A percentile compares a stretch with the other conserved stretches of the same genome.
Conservation (phyloP, 1,140 invertebrate species). For the Oreohelix idahoensis region DNA sequence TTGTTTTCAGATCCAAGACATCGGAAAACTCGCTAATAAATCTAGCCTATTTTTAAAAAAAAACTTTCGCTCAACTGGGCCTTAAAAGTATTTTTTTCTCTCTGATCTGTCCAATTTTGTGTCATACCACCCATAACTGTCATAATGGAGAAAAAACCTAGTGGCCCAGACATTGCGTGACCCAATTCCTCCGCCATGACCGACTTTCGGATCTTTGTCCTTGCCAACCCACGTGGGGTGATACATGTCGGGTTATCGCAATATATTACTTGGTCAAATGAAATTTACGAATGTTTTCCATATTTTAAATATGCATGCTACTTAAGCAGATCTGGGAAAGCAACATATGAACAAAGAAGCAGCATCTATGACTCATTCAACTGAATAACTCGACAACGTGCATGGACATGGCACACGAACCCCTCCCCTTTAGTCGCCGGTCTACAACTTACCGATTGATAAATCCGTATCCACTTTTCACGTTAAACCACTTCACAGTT, state of each 20-base stretch:
- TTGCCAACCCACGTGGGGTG: not conserved
- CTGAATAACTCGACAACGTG: not conserved
- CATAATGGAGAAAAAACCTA: not conserved
- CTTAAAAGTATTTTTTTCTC: no score
- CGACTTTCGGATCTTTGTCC: not conserved
- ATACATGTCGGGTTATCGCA: not conserved
- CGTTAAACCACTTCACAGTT: conserved; percentile 72
- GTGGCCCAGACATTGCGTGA: not conserved
- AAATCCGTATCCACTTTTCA: conserved; percentile 99
- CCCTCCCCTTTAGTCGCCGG: not conserved
- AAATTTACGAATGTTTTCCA: not conserved
- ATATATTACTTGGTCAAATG: not conserved
- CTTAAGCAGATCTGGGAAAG: not conserved
- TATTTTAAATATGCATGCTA: not conserved
- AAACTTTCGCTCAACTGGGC: no score
- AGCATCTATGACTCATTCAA: not conserved
- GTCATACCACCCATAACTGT: not conserved
- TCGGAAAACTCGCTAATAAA: no score
- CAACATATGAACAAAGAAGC: not conserved
- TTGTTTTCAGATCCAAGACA: no score
- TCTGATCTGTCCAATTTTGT: not conserved
- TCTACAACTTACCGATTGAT: conserved; percentile 83
- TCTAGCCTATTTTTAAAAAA: no score
- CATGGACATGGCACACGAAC: not conserved
- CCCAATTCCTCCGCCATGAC: not conserved